Evolutionary conservation across 1,140 invertebrate species (phyloP).

Genomic region (Apis laboriosa): DNA sequence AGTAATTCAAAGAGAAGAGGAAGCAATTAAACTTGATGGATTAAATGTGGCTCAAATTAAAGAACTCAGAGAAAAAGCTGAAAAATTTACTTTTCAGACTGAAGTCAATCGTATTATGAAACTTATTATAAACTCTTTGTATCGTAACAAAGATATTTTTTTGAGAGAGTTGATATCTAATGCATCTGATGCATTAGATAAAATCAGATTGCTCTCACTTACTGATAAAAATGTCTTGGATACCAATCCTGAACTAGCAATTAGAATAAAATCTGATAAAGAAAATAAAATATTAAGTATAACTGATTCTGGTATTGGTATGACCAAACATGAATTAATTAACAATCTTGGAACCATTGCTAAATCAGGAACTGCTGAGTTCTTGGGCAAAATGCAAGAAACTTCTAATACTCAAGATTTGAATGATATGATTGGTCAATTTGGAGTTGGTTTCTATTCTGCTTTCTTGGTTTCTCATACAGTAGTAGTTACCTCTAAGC

Average conservation of each 20-base stretch:
- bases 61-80: slow-evolving; percentile 93
- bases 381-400: slow-evolving; percentile 96
- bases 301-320: slow-evolving; percentile 98
- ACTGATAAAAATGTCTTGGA: slow-evolving; percentile 91
- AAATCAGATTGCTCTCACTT: slow-evolving; percentile 95
- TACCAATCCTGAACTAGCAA: slow-evolving; percentile 90
- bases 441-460: slow-evolving; percentile 99
- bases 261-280: slow-evolving; percentile 98
- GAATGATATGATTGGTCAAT: slow-evolving; percentile 96
- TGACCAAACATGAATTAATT: slow-evolving; percentile 97
- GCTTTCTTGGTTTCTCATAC: slow-evolving; percentile 96
- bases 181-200: slow-evolving; percentile 97
- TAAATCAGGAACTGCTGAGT: slow-evolving; percentile 99
- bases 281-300: slow-evolving; percentile 97
- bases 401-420: slow-evolving; percentile 83
- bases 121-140: slow-evolving; percentile 98
- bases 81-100: slow-evolving; percentile 97
- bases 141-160: slow-evolving; percentile 99
- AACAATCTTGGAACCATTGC: slow-evolving; percentile 99
- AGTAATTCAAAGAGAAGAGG: slow-evolving; percentile 93
- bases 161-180: slow-evolving; percentile 98
- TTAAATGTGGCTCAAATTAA: slow-evolving; percentile 96
- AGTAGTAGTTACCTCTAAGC: slow-evolving; percentile 97
- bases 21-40: slow-evolving; percentile 98
- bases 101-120: slow-evolving; percentile 99